Evolutionary conservation across 2,888 invertebrate genomes (phyloP), one percentile per base, ranked within the genome.

Genomic region (Drosophila flavopinicola): DNA sequence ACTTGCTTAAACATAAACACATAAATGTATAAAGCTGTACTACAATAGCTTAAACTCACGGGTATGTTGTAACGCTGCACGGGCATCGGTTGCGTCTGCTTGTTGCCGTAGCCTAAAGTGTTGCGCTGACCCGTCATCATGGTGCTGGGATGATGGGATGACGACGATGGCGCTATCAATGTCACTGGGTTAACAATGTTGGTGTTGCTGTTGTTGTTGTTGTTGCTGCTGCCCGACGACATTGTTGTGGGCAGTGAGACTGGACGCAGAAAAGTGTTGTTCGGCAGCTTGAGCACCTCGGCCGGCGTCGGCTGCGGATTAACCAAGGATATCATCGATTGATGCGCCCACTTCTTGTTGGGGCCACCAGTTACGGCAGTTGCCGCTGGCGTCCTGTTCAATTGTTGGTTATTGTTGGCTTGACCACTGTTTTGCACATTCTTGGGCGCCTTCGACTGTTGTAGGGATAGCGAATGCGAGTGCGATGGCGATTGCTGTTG

Each of bases 61-160:
- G 89, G 89, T 67, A 88, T 84, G 66, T 87, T 90, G 53, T 87
- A 88, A 25, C 89, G 87, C 45, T 88, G 90, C 20, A 89, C 64
- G 5, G 89, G 71, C 27, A 85, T 61, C 13, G 80, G 29, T 10
- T 84, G 80, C 9, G 72, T 25, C 30, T 63, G 61, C 33, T 72
- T 80, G 35, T 15, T 30, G n/a, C 35, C 59, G 27, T 61, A 72
- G 38, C 3, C 61, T 6, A 63, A 32, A 13, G 42, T 38, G 41
- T 60, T 83, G 1, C 70, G 78, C 44, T 72, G 75, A 1, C 13
- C 29, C n/a, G 75, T 15, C 37, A 82, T 37, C 0, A 64, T 33
- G 1, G 32, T 35, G 27, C 41, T 73, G 42, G 44, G 47, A 33
- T 86, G 27, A 9, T 72, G 80, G 2, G 56, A 42, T 10, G 68